Percentiles rank a stretch among this genome's conserved stretches.
These are phyloP conservation scores for Aplysina aerophoba DNA, from an alignment of 37 sponge, comb jelly and placozoan species.

Conservation along the genomic window DNA sequence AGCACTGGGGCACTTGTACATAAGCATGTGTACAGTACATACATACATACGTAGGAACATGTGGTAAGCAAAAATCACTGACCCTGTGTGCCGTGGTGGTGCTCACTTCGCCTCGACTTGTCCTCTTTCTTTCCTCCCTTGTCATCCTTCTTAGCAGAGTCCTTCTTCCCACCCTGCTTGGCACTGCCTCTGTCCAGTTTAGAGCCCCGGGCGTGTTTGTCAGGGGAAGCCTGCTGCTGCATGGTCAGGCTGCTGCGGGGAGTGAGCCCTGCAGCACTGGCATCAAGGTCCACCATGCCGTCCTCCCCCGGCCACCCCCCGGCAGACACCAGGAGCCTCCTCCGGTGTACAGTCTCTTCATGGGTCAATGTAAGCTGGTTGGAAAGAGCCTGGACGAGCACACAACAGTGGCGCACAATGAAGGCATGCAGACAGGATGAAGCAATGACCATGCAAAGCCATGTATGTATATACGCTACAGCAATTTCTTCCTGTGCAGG, in stretches of 20 bases:
- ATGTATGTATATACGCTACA: too few species aligned
- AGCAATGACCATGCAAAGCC: too few species aligned
- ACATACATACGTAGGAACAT: too few species aligned
- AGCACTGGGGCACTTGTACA: too few species aligned
- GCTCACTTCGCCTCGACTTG: slow-evolving; percentile 3
- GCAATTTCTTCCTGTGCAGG: too few species aligned
- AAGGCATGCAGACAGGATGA: too few species aligned
- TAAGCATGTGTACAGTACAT: too few species aligned
- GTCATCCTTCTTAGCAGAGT: slow-evolving; percentile 37
- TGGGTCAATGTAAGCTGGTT: slow-evolving; percentile 60
- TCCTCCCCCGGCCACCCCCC: slow-evolving; percentile 26
- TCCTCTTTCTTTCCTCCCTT: slow-evolving; percentile 20
- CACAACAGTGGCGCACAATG: too few species aligned
- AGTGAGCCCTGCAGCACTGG: neutral
- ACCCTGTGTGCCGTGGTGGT: too few species aligned
- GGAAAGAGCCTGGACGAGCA: too few species aligned
- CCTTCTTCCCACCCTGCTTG: slow-evolving; percentile 21
- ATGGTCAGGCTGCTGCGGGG: neutral
- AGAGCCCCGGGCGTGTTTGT: slow-evolving; percentile 4
- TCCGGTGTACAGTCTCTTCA: slow-evolving; percentile 62
- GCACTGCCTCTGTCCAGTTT: slow-evolving; percentile 32
- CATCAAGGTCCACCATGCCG: slow-evolving; percentile 2
- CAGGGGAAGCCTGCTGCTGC: neutral
- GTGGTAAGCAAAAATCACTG: too few species aligned
- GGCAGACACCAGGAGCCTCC: slow-evolving; percentile 34